These are phyloP conservation scores for Aporophyla nigra DNA, from an alignment of 2,888 invertebrate species.

Conservation along the genomic window DNA sequence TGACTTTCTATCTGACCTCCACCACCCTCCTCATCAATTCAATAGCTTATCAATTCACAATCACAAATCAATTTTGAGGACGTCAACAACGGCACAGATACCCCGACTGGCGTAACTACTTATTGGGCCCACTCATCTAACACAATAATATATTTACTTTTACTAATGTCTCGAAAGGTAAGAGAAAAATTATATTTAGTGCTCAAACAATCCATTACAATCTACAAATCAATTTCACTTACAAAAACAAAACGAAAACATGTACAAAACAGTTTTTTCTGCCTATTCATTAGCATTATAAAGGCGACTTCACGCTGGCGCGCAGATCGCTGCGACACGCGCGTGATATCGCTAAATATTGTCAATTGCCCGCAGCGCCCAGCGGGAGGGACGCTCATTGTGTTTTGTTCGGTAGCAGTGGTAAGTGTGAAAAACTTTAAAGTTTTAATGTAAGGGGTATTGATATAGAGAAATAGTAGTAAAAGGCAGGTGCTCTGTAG, in stretches of 20 bases:
- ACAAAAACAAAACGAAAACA: conserved; percentile 24
- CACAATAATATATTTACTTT: not conserved
- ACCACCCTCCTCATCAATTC: not conserved
- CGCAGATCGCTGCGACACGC: conserved; percentile 74
- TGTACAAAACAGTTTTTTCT: conserved; percentile 24
- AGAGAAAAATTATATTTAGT: not conserved
- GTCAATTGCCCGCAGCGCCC: conserved; percentile 79
- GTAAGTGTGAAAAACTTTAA: conserved; percentile 68
- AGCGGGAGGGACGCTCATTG: conserved; percentile 70
- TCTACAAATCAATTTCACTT: not conserved
- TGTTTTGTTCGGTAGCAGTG: conserved; percentile 59
- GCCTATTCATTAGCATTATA: conserved; percentile 45
- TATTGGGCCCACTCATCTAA: not conserved
- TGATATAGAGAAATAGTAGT: not conserved
- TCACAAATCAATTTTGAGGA: not conserved
- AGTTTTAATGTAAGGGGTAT: conserved; percentile 10
- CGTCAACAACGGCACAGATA: not conserved
- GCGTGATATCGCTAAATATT: conserved; percentile 78
- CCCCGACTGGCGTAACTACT: not conserved
- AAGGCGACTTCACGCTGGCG: conserved; percentile 69
- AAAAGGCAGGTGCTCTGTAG: not conserved
- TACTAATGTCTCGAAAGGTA: not conserved
- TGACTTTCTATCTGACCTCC: too few species aligned
- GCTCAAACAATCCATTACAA: not conserved
- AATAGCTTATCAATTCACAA: not conserved